Conservation (phyloP, 2,888 invertebrate genomes). For the Flabesymbios commensalis region DNA sequence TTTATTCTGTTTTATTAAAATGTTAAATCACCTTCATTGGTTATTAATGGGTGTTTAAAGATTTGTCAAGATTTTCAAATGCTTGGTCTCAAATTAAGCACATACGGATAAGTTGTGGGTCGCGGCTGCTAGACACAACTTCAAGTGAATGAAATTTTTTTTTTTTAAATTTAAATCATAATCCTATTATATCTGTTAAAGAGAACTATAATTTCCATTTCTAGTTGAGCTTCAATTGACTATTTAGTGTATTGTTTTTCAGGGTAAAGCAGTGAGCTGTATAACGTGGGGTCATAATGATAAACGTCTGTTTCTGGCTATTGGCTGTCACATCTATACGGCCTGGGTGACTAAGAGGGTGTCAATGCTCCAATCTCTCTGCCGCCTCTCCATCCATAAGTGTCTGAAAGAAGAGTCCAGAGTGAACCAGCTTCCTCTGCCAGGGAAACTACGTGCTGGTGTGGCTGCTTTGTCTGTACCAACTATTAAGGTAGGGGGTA, state of each 20-base stretch:
- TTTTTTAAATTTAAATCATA: too few relatives aligned
- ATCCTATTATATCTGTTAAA: too few relatives aligned
- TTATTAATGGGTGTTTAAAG: too few relatives aligned
- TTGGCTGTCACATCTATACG: constrained; percentile 85
- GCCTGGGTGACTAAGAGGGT: constrained; percentile 89
- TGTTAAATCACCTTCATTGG: too few relatives aligned
- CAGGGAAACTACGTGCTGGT: constrained; percentile 71
- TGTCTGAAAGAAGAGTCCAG: constrained; percentile 70
- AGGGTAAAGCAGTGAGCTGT: constrained; percentile 77
- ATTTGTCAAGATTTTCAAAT: too few relatives aligned
- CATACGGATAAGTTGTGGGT: too few relatives aligned
- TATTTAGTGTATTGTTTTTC: constrained; percentile 4
- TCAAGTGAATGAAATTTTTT: too few relatives aligned
- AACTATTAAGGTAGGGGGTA: constrained; percentile 81
- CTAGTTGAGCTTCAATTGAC: too few relatives aligned
- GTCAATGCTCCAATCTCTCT: constrained; percentile 86
- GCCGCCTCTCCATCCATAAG: constrained; percentile 69
- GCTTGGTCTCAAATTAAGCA: too few relatives aligned
- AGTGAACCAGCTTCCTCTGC: constrained; percentile 81
- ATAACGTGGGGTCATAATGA: constrained; percentile 99
- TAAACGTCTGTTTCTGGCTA: constrained; percentile 88
- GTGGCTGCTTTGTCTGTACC: constrained; percentile 65
- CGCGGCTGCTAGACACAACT: too few relatives aligned
- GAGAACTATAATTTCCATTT: too few relatives aligned
- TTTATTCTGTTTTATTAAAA: too few relatives aligned